Conservation (phyloP, 2,888 invertebrate genomes). For the Apodemia zela region DNA sequence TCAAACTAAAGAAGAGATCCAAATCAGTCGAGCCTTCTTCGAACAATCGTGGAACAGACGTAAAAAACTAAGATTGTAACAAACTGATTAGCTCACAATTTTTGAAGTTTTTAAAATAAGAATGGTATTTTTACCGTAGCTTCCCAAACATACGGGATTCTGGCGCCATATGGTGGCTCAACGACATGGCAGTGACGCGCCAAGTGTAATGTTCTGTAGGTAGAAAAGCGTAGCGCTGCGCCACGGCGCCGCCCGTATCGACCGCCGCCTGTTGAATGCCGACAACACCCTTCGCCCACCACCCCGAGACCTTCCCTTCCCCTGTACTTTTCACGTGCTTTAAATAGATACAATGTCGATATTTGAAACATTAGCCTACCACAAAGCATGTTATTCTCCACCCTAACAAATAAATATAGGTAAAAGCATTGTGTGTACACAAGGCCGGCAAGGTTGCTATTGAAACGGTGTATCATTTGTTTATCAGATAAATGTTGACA, state of each 20-base stretch:
- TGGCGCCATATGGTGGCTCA: slow-evolving; percentile 13
- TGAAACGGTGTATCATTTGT: slow-evolving; percentile 1
- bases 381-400: slow-evolving; percentile 41
- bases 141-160: neutral
- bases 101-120: too few relatives aligned
- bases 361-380: slow-evolving; percentile 69
- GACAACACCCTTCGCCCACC: slow-evolving; percentile 45
- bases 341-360: slow-evolving; percentile 78
- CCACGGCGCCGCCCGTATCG: slow-evolving; percentile 70
- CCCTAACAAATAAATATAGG: slow-evolving; percentile 15
- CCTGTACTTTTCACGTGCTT: slow-evolving; percentile 70
- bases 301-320: slow-evolving; percentile 17
- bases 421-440: slow-evolving; percentile 16
- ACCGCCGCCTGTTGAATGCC: slow-evolving; percentile 79
- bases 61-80: too few relatives aligned
- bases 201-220: slow-evolving; percentile 27
- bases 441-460: neutral
- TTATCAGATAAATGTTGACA: neutral
- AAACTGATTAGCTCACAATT: too few relatives aligned
- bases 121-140: neutral
- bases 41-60: too few relatives aligned
- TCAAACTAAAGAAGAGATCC: too few relatives aligned
- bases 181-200: slow-evolving; percentile 29
- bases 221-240: slow-evolving; percentile 56
- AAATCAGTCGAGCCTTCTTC: too few relatives aligned